Evolutionary conservation across 1,140 invertebrate species (phyloP).

Genomic region (Oreohelix idahoensis): DNA sequence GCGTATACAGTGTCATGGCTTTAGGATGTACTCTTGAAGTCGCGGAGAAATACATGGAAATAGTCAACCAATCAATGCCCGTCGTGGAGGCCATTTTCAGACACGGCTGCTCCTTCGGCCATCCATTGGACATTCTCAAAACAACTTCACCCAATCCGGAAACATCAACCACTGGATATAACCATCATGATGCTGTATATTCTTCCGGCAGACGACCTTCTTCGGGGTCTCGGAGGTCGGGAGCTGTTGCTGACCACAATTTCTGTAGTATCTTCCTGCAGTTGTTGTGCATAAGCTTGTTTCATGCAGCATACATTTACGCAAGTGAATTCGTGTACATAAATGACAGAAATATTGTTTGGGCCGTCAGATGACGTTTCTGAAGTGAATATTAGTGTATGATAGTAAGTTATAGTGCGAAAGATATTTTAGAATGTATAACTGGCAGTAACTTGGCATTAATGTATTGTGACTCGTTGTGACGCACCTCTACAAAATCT

Average conservation of each 20-base stretch:
- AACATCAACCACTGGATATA: background rate
- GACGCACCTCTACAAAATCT: too few species aligned
- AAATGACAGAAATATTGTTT: background rate
- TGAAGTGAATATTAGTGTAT: background rate
- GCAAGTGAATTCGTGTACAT: background rate
- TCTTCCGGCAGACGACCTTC: background rate
- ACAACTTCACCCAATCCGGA: conserved; percentile 38
- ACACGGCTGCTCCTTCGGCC: conserved; percentile 45
- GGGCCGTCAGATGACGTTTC: background rate
- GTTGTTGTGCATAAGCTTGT: background rate
- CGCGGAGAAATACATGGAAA: conserved; percentile 46
- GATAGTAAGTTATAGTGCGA: background rate
- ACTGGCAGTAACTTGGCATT: too few species aligned
- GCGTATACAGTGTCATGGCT: conserved; percentile 46
- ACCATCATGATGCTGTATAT: background rate
- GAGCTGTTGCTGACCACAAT: background rate
- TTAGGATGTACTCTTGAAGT: conserved; percentile 47
- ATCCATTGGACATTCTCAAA: conserved; percentile 47
- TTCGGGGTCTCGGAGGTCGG: background rate
- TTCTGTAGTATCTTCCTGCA: background rate
- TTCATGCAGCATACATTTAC: background rate
- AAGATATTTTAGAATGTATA: too few species aligned
- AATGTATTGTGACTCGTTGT: too few species aligned
- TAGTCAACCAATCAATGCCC: conserved; percentile 42
- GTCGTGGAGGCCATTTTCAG: conserved; percentile 40